A percentile compares a stretch with the other conserved stretches of the same genome.
Conservation (phyloP, 2,888 invertebrate species). For the Hymenopus coronatus region DNA sequence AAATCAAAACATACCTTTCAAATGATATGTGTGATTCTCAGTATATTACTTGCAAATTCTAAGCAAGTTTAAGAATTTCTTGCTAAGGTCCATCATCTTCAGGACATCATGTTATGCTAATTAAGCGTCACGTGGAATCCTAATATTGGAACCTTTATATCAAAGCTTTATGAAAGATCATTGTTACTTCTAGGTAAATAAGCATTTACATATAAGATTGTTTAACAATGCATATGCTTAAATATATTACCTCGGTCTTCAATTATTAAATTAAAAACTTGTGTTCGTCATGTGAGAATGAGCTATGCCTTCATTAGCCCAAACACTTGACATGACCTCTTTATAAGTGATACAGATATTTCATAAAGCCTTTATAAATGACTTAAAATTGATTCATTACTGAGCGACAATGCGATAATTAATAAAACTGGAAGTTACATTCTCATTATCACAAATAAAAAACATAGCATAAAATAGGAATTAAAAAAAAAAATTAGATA, state of each 20-base stretch:
- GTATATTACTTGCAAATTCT: not conserved
- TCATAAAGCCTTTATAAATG: not conserved
- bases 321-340: not conserved
- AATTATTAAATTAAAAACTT: not conserved
- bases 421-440: not conserved
- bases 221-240: too few relatives aligned
- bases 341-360: not conserved
- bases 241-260: too few relatives aligned
- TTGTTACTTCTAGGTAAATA: not conserved
- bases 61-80: not conserved
- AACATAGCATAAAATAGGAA: not conserved
- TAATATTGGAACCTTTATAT: not conserved
- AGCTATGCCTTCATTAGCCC: not conserved
- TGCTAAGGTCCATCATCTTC: not conserved
- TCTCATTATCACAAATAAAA: not conserved
- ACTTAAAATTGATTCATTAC: not conserved
- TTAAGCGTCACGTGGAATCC: not conserved
- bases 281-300: not conserved
- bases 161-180: not conserved
- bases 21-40: not conserved
- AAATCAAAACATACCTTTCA: not conserved
- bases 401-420: not conserved
- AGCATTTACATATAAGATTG: not conserved
- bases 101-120: not conserved
- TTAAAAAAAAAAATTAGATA: not conserved